Base-by-base conservation (phyloP, 2,797 vertebrate genomes). In the Lepus townsendii region DNA sequence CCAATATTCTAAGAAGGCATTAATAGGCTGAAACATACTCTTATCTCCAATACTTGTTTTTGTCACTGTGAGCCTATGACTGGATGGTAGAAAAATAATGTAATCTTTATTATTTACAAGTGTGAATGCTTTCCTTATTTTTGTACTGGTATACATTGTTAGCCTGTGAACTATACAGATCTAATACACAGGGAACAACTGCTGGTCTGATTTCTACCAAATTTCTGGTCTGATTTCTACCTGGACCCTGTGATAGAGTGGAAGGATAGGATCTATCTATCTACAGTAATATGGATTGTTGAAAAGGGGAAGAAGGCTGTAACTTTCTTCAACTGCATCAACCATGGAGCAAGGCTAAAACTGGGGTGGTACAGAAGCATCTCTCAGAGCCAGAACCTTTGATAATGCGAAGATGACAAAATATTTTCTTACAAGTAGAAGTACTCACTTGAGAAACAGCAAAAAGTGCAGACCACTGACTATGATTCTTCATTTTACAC, bases 1-100 rank as follows among this genome's bases (percentile, higher is more conserved):
- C 42, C 86, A 78, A 65, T 84, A 54, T 71, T 89, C 60, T 63
- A 57, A 38, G 57, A 63, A 92, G 85, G 50, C 35, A 88, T 91
- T 66, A 83, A n/a, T 11, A 77, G 22, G 52, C 27, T 42, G 14
- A 84, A 68, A 94, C 73, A 35, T 35, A 84, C 24, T 85, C 26
- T 83, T 26, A 68, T 60, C 42, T 83, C 26, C 75, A 83, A 35
- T 65, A 63, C n/a, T 88, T 85, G 20, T 22, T 87, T 83, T 26
- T 90, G 30, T 71, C 60, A 71, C 60, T 83, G 38, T 75, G 47
- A 94, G n/a, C 27, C 35, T 52, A 90, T 42, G 17, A 83, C 3
- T 78, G 27, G 71, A 27, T 47, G 68, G 8, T 10, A 30, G 54
- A 16, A 89, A 83, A 76, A 82, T 75, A 65, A 62, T 76, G 50